Percentiles rank a stretch among this genome's conserved stretches.
Evolutionary conservation across 2,888 invertebrate genomes (phyloP).

Genomic region (Drosophila buzzatii): DNA sequence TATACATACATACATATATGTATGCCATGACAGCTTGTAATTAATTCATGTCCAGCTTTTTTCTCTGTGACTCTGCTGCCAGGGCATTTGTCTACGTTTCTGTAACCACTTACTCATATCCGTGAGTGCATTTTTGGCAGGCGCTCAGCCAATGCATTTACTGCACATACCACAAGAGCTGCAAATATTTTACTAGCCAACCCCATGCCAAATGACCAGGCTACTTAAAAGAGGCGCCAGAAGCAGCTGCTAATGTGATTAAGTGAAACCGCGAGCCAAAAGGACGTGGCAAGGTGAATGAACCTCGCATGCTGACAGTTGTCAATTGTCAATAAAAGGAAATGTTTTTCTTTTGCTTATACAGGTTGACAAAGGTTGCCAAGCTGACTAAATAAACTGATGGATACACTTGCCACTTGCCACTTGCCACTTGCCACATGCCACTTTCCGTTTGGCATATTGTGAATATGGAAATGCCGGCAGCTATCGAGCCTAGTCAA

Average conservation of each 20-base stretch:
- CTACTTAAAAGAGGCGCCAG: constrained; percentile 64
- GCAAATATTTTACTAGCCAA: constrained; percentile 62
- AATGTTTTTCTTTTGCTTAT: constrained; percentile 23
- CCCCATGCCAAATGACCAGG: constrained; percentile 34
- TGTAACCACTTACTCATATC: constrained; percentile 60
- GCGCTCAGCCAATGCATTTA: constrained; percentile 65
- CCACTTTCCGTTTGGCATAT: constrained; percentile 29
- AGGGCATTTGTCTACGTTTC: constrained; percentile 43
- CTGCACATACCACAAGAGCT: constrained; percentile 53
- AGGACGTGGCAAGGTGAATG: constrained; percentile 60
- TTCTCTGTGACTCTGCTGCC: constrained; percentile 24
- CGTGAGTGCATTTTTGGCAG: constrained; percentile 74
- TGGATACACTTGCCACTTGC: constrained; percentile 36
- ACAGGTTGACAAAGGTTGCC: constrained; percentile 32
- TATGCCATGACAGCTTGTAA: constrained; percentile 58
- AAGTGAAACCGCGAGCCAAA: constrained; percentile 28
- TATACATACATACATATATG: constrained; percentile 18
- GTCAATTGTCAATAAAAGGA: constrained; percentile 14
- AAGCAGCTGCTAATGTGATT: constrained; percentile 69
- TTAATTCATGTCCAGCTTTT: constrained; percentile 70
- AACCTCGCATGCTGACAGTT: constrained; percentile 32
- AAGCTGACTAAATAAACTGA: constrained; percentile 46
- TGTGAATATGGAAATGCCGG: constrained; percentile 56
- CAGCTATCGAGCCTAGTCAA: constrained; percentile 29
- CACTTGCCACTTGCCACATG: constrained; percentile 5